Conservation (phyloP, 2,797 vertebrate genomes). For the Lates japonicus region DNA sequence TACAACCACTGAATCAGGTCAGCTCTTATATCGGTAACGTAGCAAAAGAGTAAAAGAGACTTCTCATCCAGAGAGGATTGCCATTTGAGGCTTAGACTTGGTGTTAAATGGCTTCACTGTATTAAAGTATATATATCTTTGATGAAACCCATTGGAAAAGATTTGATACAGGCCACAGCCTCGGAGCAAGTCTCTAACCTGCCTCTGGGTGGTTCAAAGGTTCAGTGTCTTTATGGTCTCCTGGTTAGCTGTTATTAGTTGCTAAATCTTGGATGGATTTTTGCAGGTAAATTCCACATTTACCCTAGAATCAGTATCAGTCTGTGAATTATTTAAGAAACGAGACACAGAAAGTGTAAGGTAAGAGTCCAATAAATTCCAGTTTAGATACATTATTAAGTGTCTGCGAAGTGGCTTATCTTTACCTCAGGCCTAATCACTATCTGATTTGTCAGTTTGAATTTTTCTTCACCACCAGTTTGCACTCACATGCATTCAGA, state of each 20-base stretch:
- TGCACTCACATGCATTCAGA: constrained; percentile 8
- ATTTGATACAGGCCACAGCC: constrained; percentile 10
- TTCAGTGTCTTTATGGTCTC: background rate
- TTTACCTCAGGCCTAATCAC: constrained; percentile 11
- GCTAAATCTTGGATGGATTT: background rate
- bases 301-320: constrained; percentile 13
- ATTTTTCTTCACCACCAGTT: background rate
- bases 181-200: constrained; percentile 13
- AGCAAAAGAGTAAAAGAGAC: constrained; percentile 21
- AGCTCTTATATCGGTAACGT: constrained; percentile 9
- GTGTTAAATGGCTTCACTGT: constrained; percentile 13
- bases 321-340: constrained; percentile 13
- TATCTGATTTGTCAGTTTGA: constrained; percentile 10
- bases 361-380: constrained; percentile 26
- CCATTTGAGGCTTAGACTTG: constrained; percentile 20
- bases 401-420: constrained; percentile 32
- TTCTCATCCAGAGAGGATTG: constrained; percentile 16
- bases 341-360: constrained; percentile 5
- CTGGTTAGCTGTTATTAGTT: constrained; percentile 3
- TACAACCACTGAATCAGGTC: constrained; percentile 35
- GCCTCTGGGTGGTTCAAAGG: constrained; percentile 8
- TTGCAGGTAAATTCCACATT: constrained; percentile 28
- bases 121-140: constrained; percentile 37
- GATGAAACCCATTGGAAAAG: constrained; percentile 33
- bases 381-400: constrained; percentile 14